Evolutionary conservation across 2,113 vertebrate species (phyloP).

Genomic region (Chloropsis hardwickii): DNA sequence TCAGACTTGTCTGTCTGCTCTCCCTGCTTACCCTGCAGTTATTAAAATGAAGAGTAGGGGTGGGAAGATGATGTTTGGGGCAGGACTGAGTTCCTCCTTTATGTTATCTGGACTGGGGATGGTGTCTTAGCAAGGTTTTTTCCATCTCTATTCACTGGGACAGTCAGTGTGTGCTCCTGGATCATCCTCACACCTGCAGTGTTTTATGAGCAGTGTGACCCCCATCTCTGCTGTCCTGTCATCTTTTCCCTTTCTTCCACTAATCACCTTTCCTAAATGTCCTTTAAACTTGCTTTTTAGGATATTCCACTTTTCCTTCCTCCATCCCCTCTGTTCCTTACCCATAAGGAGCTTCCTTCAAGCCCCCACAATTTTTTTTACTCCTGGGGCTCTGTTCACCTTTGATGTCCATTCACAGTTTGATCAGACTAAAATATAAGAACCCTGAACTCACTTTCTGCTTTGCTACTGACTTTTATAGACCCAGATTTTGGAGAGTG

Average conservation of each 20-base stretch:
- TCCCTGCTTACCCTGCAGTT: neutral
- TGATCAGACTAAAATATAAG: neutral
- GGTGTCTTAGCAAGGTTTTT: neutral
- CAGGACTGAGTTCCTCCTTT: neutral
- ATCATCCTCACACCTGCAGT: neutral
- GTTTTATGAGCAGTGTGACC: neutral
- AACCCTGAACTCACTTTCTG: neutral
- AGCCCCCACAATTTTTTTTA: neutral
- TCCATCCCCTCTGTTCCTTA: neutral
- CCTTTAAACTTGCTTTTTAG: neutral
- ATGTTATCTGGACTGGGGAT: neutral
- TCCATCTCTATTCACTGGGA: fast-evolving
- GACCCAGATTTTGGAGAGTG: neutral
- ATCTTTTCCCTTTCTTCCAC: neutral
- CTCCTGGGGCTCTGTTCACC: neutral
- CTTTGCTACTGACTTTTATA: neutral
- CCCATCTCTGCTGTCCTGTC: neutral
- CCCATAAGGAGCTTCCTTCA: neutral
- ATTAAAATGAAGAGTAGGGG: neutral
- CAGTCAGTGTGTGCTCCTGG: neutral
- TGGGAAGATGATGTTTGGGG: neutral
- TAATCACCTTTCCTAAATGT: neutral
- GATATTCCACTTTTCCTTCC: neutral
- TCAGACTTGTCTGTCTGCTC: neutral
- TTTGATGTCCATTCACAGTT: neutral